Evolutionary conservation across 1,140 invertebrate genomes (phyloP), one percentile per base, ranked within the genome.

Genomic region (Brachionus rubens): DNA sequence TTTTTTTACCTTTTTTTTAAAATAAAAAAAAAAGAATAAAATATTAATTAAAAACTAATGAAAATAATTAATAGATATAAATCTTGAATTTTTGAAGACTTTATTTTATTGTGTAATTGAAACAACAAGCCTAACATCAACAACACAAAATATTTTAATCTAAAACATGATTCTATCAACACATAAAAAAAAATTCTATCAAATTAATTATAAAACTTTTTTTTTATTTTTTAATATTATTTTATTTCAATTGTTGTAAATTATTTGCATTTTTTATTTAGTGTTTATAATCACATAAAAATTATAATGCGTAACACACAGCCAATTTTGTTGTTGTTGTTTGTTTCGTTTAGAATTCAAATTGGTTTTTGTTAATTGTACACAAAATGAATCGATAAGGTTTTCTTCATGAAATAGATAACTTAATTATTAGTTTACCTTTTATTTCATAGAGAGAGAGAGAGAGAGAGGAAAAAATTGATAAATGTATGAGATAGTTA

Each of bases 91-190:
- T 36, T 19, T 59, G 54, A 59, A 59, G 54, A 36, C 54, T 59
- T 59, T 40, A 59, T 59, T 59, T 33, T 33, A 33, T 59, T 59
- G 9, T 59, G 54, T 59, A 59, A 59, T 59, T 59, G 54, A 59
- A 59, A 59, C 54, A 59, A 59, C 14, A 59, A 59, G 54, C 54
- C 16, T 16, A 59, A 59, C 54, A 59, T 59, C 36, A 59, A 59
- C 54, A 33, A 59, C n/a, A 59, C 36, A 33, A 33, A 2, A 33
- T 30, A 12, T 12, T 59, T 59, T 59, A 59, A 59, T 59, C 54
- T 59, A 59, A 59, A 59, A 59, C 54, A 59, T 59, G 54, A 59
- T 33, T 59, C 30, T 59, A 59, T 40, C 54, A 59, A 36, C 33
- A 36, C n/a, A 36, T 33, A 59, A 59, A 59, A 59, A 16, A 59